These are phyloP conservation scores for Asteroscopus sphinx DNA, from an alignment of 2,888 invertebrate species.

Conservation along the genomic window DNA sequence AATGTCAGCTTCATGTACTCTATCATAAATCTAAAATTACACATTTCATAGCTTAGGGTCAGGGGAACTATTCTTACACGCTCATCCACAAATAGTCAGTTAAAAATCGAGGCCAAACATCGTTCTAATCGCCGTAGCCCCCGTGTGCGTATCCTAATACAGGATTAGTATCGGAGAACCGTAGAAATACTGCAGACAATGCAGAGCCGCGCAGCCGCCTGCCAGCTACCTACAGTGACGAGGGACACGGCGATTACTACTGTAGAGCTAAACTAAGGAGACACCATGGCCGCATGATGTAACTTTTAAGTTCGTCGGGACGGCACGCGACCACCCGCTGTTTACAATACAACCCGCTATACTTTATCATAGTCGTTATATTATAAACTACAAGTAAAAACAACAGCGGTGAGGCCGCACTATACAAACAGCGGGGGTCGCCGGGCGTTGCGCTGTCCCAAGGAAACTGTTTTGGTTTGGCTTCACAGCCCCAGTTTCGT, in stretches of 20 bases:
- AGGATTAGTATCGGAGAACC: constrained; percentile 39
- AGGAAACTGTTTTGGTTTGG: constrained; percentile 80
- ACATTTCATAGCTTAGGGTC: constrained; percentile 88
- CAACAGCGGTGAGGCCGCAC: constrained; percentile 1
- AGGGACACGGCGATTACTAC: constrained; percentile 75
- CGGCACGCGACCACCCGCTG: constrained; percentile 61
- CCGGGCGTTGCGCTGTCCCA: constrained; percentile 61
- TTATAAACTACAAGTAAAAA: constrained; percentile 5
- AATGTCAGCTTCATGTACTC: constrained; percentile 58
- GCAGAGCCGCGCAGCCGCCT: constrained; percentile 23
- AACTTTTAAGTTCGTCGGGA: constrained; percentile 76
- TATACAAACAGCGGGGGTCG: constrained; percentile 47
- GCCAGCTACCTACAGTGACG: constrained; percentile 37
- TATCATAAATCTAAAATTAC: constrained; percentile 77
- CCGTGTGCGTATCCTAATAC: constrained; percentile 45
- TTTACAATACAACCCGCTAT: constrained; percentile 5
- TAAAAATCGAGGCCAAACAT: constrained; percentile 88
- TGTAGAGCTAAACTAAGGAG: constrained; percentile 75
- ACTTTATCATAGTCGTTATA: neutral
- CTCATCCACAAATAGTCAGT: constrained; percentile 69
- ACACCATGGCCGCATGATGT: constrained; percentile 89
- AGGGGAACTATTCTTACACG: constrained; percentile 65
- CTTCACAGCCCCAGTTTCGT: constrained; percentile 83
- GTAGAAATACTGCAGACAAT: constrained; percentile 43
- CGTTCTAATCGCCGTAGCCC: constrained; percentile 74